Evolutionary conservation across 2,888 invertebrate species (phyloP), one percentile per base, ranked within the genome.

Genomic region (Blomia tropicalis): DNA sequence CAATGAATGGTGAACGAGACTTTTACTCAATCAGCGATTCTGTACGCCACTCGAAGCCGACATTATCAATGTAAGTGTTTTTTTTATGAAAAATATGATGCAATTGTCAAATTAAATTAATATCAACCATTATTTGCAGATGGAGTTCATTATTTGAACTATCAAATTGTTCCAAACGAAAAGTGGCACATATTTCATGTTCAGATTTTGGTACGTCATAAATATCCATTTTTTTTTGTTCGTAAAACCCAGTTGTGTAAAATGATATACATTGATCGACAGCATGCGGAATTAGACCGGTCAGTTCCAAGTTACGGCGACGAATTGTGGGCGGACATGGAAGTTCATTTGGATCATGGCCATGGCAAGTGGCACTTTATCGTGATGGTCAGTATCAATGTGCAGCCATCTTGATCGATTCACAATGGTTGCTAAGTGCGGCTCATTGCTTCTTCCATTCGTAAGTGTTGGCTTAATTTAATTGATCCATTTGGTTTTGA

Each of bases 311-410:
- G 1, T 25, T 31, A 14, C 64, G 67, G 2, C 54, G 65, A 76
- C 83, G 86, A 77, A 85, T 86, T 72, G 85, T 86, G 69, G 86
- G 86, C 63, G 85, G 86, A 66, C 82, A 80, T 61, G 84, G 84
- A 71, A 81, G 85, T 43, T 80, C 81, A 59, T 80, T 82, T 7
- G 85, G 85, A 67, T 81, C 84, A 30, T 85, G 85, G 85, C 86
- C 86, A 2, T 86, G 85, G 85, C 85, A 85, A 76, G 85, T 84
- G n/a, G 86, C 85, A 41, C 78, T 86, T 25, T 86, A 86, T 75
- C 82, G 84, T 70, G 85, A 86, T 75, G 86, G 86, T 0, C 84
- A 85, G 75, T 85, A 85, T 77, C 85, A 85, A 74, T 86, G 86
- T 72, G 85, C 85, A 23, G 86, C 82, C 23, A 84, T 85, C 1